Conservation (phyloP, 2,888 invertebrate species). For the Thelaira solivaga region DNA sequence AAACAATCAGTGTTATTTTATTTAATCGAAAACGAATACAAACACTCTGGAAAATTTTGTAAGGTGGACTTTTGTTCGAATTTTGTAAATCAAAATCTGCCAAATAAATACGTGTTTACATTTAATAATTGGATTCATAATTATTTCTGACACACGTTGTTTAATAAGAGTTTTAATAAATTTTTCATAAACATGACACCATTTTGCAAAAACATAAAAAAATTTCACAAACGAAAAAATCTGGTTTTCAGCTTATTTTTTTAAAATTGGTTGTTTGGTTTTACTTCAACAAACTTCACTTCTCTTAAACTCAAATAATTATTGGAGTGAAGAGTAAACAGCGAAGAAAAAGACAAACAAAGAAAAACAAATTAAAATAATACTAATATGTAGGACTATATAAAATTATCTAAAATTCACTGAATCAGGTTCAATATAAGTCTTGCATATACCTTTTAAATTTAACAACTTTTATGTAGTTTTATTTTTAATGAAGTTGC, state of each 20-base stretch:
- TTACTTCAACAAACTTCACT: slow-evolving; percentile 8
- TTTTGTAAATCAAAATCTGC: no score
- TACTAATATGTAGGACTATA: neutral
- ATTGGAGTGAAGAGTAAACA: slow-evolving; percentile 41
- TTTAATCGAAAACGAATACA: no score
- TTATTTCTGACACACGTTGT: slow-evolving; percentile 53
- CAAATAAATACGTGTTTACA: no score
- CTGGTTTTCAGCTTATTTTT: slow-evolving; percentile 35
- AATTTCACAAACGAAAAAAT: slow-evolving; percentile 22
- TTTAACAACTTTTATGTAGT: neutral
- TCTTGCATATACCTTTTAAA: neutral
- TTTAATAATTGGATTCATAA: slow-evolving; percentile 16
- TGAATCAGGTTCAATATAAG: slow-evolving; percentile 45
- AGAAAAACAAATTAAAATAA: neutral
- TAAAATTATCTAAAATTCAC: slow-evolving; percentile 9
- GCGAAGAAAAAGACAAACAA: slow-evolving; percentile 3
- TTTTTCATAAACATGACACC: slow-evolving; percentile 44
- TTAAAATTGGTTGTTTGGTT: neutral
- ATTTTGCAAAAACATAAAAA: slow-evolving; percentile 32
- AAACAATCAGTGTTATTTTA: no score
- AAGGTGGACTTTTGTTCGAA: no score
- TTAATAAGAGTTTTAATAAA: slow-evolving; percentile 38
- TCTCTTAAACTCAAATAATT: slow-evolving; percentile 52
- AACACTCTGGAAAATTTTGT: no score
- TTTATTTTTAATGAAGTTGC: slow-evolving; percentile 14